Evolutionary conservation across 2,888 invertebrate species (phyloP).

Genomic region (Brachyopa scutellaris): DNA sequence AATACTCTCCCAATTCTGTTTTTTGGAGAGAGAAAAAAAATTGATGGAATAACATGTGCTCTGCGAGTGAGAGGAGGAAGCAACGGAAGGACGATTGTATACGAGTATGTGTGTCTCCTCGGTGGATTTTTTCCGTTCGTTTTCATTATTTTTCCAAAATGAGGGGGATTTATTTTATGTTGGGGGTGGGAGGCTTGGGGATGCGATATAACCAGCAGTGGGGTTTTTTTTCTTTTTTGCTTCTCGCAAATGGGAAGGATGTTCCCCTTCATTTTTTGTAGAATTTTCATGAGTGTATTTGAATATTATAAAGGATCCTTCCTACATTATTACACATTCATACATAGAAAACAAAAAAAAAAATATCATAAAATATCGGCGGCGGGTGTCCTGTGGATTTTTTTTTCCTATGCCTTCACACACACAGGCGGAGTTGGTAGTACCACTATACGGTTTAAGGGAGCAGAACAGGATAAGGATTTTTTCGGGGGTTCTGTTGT

Average conservation of each 20-base stretch:
- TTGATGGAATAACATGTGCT: conserved; percentile 58
- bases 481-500: conserved; percentile 55
- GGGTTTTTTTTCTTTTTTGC: conserved; percentile 28
- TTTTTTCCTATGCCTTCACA: conserved; percentile 25
- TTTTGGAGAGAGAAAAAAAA: conserved; percentile 50
- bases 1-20: conserved; percentile 39
- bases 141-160: conserved; percentile 45
- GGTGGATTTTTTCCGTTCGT: conserved; percentile 62
- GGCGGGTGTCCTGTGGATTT: conserved; percentile 49
- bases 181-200: conserved; percentile 32
- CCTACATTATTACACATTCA: conserved; percentile 72
- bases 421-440: conserved; percentile 23
- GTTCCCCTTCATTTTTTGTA: conserved; percentile 68
- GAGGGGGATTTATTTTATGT: conserved; percentile 50
- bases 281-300: conserved; percentile 72
- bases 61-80: conserved; percentile 49
- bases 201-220: conserved; percentile 33
- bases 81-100: conserved; percentile 16
- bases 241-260: conserved; percentile 46
- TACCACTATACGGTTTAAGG: conserved; percentile 46
- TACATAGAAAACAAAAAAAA: conserved; percentile 67
- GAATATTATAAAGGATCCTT: conserved; percentile 71
- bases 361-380: conserved; percentile 70
- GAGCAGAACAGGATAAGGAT: conserved; percentile 63
- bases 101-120: conserved; percentile 53